Conservation (phyloP, 2,888 invertebrate genomes). For the Brenthis daphne region DNA sequence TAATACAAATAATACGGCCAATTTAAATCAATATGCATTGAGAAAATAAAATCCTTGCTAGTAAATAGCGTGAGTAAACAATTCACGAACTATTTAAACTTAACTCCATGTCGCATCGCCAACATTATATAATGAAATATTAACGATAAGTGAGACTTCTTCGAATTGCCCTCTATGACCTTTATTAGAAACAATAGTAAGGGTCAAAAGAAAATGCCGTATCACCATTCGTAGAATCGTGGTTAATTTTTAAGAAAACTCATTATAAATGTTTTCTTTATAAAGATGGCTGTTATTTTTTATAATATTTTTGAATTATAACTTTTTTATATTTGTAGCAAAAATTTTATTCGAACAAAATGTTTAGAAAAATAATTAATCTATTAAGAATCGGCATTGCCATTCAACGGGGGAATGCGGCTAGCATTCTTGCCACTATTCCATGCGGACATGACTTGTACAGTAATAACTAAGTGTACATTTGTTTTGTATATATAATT, state of each 20-base stretch:
- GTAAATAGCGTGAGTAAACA: conserved; percentile 1
- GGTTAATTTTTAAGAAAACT: conserved; percentile 5
- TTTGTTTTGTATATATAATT: too few species aligned
- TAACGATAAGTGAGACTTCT: conserved; percentile 13
- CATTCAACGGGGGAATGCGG: too few species aligned
- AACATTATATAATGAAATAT: conserved; percentile 18
- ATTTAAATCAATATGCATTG: neutral
- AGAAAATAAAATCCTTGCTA: neutral
- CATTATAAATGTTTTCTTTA: neutral
- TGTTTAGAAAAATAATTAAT: too few species aligned
- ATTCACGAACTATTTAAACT: conserved; percentile 5
- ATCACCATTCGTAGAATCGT: neutral
- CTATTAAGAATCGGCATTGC: too few species aligned
- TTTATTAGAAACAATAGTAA: conserved; percentile 19
- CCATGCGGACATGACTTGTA: too few species aligned
- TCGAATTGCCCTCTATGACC: conserved; percentile 13
- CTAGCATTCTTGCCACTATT: too few species aligned
- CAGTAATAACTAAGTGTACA: too few species aligned
- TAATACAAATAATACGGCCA: neutral
- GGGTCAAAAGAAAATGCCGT: conserved; percentile 4
- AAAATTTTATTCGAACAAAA: too few species aligned
- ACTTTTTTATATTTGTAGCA: too few species aligned
- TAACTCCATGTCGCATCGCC: neutral
- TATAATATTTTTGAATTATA: neutral
- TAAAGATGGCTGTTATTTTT: neutral